Conservation (phyloP, 1,140 invertebrate species). For the Saxidomus purpurata region DNA sequence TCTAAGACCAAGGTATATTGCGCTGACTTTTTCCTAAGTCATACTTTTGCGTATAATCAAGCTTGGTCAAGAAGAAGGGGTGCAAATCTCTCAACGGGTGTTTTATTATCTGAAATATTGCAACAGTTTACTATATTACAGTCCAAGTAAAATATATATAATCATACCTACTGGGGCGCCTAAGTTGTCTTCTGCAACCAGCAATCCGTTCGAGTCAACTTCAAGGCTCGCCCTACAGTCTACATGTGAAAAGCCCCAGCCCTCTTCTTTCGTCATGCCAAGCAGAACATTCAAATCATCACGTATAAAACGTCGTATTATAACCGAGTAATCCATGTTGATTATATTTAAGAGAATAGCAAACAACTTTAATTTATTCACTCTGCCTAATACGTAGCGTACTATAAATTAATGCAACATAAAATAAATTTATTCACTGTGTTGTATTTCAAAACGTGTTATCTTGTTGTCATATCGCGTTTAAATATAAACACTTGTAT, state of each 20-base stretch:
- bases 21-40: background rate
- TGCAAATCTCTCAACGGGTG: background rate
- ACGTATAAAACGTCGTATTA: background rate
- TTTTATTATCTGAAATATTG: too few species aligned
- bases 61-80: background rate
- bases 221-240: background rate
- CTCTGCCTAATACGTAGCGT: too few species aligned
- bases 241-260: background rate
- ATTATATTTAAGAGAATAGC: too few species aligned
- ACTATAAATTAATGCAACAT: too few species aligned
- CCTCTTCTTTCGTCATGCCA: background rate
- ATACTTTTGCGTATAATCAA: too few species aligned
- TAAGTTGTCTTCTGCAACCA: background rate
- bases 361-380: too few species aligned
- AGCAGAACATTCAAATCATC: background rate
- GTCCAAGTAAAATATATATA: background rate
- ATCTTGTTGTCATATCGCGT: too few species aligned
- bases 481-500: too few species aligned
- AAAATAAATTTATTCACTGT: too few species aligned
- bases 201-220: conserved; percentile 4
- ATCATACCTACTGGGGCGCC: background rate
- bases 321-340: background rate
- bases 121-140: too few species aligned
- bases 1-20: background rate
- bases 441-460: too few species aligned